Conservation (phyloP, 2,888 invertebrate species). For the Clitarchus hookeri region DNA sequence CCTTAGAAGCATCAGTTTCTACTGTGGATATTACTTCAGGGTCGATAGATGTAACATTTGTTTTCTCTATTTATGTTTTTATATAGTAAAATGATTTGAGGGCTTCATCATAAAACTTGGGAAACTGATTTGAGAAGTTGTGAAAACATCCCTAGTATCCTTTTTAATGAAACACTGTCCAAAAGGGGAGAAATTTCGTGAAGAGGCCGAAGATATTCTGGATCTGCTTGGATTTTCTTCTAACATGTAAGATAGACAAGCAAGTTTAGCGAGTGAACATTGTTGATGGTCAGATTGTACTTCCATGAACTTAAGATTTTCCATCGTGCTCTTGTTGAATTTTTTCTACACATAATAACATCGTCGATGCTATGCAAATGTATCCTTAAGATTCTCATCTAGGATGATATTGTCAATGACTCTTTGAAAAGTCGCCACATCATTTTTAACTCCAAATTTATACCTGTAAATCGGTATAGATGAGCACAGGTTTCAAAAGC, state of each 20-base stretch:
- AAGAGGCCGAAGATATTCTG: background rate
- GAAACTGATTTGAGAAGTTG: no score
- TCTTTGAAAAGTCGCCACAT: slow-evolving; percentile 30
- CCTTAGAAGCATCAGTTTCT: no score
- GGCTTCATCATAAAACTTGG: background rate
- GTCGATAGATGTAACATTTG: background rate
- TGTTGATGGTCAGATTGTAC: background rate
- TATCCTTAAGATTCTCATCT: slow-evolving; percentile 32
- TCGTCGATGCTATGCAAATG: slow-evolving; percentile 37
- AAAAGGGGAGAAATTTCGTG: background rate
- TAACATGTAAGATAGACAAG: background rate
- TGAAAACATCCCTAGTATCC: no score
- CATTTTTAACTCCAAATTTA: background rate
- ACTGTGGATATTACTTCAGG: slow-evolving; percentile 15
- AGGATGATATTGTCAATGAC: slow-evolving; percentile 29
- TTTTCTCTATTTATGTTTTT: background rate
- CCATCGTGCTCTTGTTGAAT: slow-evolving; percentile 37
- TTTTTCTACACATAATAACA: slow-evolving; percentile 38
- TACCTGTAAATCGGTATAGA: slow-evolving; percentile 38
- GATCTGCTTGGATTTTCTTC: background rate
- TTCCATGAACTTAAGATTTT: slow-evolving; percentile 28
- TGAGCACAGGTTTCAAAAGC: no score
- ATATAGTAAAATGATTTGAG: background rate
- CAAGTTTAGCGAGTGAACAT: background rate
- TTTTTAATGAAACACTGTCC: background rate